A percentile compares a stretch with the other conserved stretches of the same genome.
Evolutionary conservation across 2,113 vertebrate genomes (phyloP).

Genomic region (Drymodes brunneopygia): DNA sequence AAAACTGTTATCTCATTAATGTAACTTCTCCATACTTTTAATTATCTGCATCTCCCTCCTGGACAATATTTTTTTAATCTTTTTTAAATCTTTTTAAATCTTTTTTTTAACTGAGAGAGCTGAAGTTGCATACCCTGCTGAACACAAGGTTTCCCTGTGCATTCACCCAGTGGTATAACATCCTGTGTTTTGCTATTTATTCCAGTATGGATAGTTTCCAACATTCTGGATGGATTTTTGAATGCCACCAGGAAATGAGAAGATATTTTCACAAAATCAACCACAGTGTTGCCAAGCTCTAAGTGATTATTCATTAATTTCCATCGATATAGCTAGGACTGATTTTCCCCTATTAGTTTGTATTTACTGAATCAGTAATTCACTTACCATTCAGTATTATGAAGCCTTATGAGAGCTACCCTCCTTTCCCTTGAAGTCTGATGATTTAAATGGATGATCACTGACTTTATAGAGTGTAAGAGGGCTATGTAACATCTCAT

Average conservation of each 20-base stretch:
- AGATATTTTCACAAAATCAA: background rate
- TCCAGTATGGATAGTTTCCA: background rate
- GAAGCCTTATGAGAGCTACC: background rate
- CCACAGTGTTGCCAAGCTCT: background rate
- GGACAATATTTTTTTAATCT: background rate
- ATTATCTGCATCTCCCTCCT: background rate
- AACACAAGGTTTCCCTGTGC: background rate
- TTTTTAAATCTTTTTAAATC: background rate
- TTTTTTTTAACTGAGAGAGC: background rate
- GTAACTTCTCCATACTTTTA: background rate
- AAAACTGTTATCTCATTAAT: background rate
- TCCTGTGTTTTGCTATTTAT: background rate
- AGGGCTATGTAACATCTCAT: background rate
- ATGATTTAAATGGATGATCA: background rate
- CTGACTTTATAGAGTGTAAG: background rate
- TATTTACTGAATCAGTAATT: background rate
- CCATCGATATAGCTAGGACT: background rate
- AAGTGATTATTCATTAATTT: background rate
- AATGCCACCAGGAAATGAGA: background rate
- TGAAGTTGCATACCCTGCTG: background rate
- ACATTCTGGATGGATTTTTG: background rate
- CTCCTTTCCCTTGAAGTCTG: background rate
- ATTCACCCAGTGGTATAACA: background rate
- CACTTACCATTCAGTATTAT: background rate
- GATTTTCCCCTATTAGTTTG: background rate